These are phyloP conservation scores for Columba guinea DNA, from an alignment of 2,797 vertebrate genomes.

Conservation along the genomic window DNA sequence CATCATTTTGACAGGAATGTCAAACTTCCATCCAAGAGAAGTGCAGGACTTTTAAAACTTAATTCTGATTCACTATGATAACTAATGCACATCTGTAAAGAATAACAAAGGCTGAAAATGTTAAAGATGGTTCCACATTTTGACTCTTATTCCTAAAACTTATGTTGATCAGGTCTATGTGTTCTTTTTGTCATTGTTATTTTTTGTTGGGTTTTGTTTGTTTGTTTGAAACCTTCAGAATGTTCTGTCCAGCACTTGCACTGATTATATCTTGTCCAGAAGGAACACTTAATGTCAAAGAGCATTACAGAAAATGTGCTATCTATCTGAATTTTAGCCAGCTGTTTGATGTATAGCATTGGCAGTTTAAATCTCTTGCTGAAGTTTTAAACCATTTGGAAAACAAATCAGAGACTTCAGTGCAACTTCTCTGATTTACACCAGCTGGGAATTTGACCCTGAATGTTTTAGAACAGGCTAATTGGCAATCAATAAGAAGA, in stretches of 20 bases:
- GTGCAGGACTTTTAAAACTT: not conserved
- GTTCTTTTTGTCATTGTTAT: not conserved
- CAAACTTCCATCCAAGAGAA: not conserved
- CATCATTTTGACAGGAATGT: not conserved
- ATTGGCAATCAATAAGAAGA: conserved; percentile 33
- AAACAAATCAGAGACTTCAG: conserved; percentile 3
- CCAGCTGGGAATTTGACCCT: not conserved
- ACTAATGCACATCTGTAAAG: not conserved
- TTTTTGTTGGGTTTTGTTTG: not conserved
- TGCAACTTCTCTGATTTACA: not conserved
- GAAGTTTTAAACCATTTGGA: conserved; percentile 18
- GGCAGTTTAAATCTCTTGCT: not conserved
- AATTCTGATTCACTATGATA: not conserved
- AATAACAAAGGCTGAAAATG: not conserved
- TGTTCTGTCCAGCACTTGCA: not conserved
- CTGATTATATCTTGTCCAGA: not conserved
- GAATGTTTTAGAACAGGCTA: not conserved
- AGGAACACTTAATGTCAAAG: not conserved
- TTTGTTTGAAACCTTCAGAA: not conserved
- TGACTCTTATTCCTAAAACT: not conserved
- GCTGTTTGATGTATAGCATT: not conserved
- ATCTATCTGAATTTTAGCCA: conserved; percentile 19
- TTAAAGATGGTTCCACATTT: not conserved
- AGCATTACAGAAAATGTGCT: not conserved
- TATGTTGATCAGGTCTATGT: rapidly evolving